Evolutionary conservation across 1,140 invertebrate genomes (phyloP), one percentile per base, ranked within the genome.

Genomic region (Spodoptera litura): DNA sequence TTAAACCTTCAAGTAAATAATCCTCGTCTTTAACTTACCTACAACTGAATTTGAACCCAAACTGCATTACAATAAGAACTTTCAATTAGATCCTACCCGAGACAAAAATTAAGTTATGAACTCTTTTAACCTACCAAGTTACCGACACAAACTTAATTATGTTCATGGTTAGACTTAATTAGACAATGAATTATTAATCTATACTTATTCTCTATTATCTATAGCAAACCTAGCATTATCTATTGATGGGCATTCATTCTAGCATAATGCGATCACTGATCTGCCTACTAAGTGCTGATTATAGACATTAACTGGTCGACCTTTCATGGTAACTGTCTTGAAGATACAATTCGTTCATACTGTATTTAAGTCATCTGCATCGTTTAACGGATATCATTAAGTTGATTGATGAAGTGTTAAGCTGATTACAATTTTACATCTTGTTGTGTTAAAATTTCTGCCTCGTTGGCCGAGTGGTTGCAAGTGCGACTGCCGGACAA

Each of bases 181-280:
- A 70, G 51, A 70, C 66, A 20, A 52, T 53, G 49, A 52, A 70
- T 70, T 70, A 70, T 52, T 70, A 53, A 70, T 52, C 66, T 25
- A 49, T 70, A 70, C 49, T 52, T 31, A 70, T 44, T 64, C n/a
- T 44, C 13, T 70, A 70, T 70, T 70, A 70, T 52, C 49, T 53
- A 53, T 70, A 25, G 49, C 52, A 70, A 70, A 70, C 66, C 66
- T 31, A 70, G n/a, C 25, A 70, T 70, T 70, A 70, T 70, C 66
- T 52, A 70, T 52, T 70, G 25, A 70, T 53, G 51, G 25, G 20
- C 52, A 70, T 52, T 70, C 25, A 70, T 70, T 49, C 15, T 51
- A 52, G 49, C 27, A 70, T 70, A 70, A 70, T 53, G 25, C 27
- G 51, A 52, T 53, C 49, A 12, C 20, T 52, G 66, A 49, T 66